Evolutionary conservation across 2,113 vertebrate species (phyloP), one percentile per base, ranked within the genome.

Genomic region (Condylura cristata): DNA sequence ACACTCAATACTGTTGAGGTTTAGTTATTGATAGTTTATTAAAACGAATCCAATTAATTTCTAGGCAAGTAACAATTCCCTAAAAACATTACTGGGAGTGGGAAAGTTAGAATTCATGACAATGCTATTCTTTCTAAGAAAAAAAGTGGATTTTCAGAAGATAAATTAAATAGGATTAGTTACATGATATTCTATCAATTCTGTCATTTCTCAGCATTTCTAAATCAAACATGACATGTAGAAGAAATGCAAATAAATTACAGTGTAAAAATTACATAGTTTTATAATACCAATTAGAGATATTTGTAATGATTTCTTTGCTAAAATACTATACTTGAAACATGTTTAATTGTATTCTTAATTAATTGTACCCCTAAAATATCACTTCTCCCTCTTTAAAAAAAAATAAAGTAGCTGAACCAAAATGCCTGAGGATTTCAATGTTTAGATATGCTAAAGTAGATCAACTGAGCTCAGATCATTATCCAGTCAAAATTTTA

Each of bases 301-400:
- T 79, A 92, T 75, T 93, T 97, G 84, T 90, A 78, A 24, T 91
- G 70, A 92, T 96, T 94, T 89, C 68, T 97, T 98, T 92, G 20
- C 80, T 95, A 96, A 96, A 95, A 56, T 85, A 93, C 89, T 95
- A 82, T 70, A 86, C 78, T 97, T 95, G 89, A 94, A 96, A 96
- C 79, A 96, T 93, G 97, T 96, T 97, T 96, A 97, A 97, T 97
- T 97, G 13, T 72, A 5, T 9, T 8, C 26, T n/a, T 97, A 96
- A 98, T 96, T 97, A 98, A 97, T 96, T 97, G 91, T 96, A 92
- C 85, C 70, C 95, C 91, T 96, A 97, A 98, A 98, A 96, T 30
- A 94, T 96, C 78, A 91, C 96, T 97, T 97, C 16, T 93, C 96
- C 85, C 89, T 97, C 91, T 98, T 96, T 97, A 93, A 97, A 96